Evolutionary conservation across 2,797 vertebrate species (phyloP).

Genomic region (Mionectes olivaceus): DNA sequence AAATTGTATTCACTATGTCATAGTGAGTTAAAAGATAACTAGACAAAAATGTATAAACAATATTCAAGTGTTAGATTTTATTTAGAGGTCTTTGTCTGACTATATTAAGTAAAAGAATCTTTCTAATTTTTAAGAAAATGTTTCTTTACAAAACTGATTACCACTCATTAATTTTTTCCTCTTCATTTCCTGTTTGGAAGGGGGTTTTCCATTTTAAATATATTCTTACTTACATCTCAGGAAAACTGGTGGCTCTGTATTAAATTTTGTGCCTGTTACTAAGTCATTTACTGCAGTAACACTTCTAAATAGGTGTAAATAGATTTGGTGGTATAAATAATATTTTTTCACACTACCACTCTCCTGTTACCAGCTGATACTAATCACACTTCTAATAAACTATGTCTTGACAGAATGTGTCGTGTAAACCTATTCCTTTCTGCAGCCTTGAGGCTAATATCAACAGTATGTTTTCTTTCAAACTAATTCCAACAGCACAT

Average conservation of each 20-base stretch:
- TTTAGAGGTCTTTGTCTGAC: background rate
- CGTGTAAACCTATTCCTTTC: background rate
- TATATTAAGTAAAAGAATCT: background rate
- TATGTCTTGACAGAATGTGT: background rate
- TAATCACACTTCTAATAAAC: slow-evolving; percentile 29
- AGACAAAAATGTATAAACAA: background rate
- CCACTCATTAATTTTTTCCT: background rate
- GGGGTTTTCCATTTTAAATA: background rate
- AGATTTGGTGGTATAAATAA: background rate
- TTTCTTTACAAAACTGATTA: background rate
- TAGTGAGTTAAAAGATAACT: background rate
- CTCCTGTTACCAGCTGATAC: background rate
- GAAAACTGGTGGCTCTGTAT: background rate
- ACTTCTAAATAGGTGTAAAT: slow-evolving; percentile 22
- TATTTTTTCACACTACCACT: background rate
- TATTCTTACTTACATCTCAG: background rate
- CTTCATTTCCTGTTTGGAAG: rapidly evolving
- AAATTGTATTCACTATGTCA: background rate
- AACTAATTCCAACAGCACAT: background rate
- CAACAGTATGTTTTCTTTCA: background rate
- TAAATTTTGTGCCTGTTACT: background rate
- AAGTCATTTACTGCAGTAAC: background rate
- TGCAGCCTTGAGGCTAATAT: background rate
- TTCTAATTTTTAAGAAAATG: background rate
- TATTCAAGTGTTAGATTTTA: background rate